Percentiles rank a stretch among this genome's conserved stretches.
These are phyloP conservation scores for Stigmatopora nigra DNA, from an alignment of 2,113 vertebrate species.

Conservation along the genomic window DNA sequence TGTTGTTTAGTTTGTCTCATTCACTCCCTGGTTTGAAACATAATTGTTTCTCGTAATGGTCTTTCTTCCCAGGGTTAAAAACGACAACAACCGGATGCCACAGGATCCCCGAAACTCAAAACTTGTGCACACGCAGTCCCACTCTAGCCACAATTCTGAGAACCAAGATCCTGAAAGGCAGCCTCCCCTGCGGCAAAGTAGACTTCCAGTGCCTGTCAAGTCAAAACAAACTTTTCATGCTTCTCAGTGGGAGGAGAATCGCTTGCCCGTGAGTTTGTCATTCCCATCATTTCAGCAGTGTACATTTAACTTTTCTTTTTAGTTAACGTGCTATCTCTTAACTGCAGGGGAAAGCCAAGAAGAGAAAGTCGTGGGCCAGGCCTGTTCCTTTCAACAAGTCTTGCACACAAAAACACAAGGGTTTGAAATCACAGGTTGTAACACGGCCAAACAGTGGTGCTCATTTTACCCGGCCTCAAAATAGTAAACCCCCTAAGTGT, in stretches of 20 bases:
- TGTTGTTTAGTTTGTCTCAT: no score
- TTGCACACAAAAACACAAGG: slow-evolving; percentile 29
- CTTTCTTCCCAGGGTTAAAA: slow-evolving; percentile 41
- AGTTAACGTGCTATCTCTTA: slow-evolving; percentile 9
- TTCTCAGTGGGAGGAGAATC: slow-evolving; percentile 63
- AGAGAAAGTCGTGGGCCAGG: slow-evolving; percentile 61
- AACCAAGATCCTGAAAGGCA: slow-evolving; percentile 55
- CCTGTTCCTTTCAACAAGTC: slow-evolving; percentile 65
- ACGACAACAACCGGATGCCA: slow-evolving; percentile 48
- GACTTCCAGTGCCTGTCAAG: slow-evolving; percentile 66
- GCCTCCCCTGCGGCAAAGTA: slow-evolving; percentile 31
- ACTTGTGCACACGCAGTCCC: slow-evolving; percentile 5
- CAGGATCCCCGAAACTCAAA: slow-evolving; percentile 28
- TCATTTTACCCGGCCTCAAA: slow-evolving; percentile 8
- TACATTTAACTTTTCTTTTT: not conserved
- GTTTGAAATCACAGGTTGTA: slow-evolving; percentile 8
- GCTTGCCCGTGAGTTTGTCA: slow-evolving; percentile 54
- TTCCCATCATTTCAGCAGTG: not conserved
- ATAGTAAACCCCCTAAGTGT: slow-evolving; percentile 18
- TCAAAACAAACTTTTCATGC: slow-evolving; percentile 34
- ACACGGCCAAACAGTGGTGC: slow-evolving; percentile 5
- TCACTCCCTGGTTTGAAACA: not conserved
- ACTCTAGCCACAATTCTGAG: slow-evolving; percentile 40
- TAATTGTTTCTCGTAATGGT: not conserved
- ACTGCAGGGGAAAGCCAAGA: slow-evolving; percentile 60